Conservation (phyloP, 2,113 vertebrate species). For the Agelaius tricolor region DNA sequence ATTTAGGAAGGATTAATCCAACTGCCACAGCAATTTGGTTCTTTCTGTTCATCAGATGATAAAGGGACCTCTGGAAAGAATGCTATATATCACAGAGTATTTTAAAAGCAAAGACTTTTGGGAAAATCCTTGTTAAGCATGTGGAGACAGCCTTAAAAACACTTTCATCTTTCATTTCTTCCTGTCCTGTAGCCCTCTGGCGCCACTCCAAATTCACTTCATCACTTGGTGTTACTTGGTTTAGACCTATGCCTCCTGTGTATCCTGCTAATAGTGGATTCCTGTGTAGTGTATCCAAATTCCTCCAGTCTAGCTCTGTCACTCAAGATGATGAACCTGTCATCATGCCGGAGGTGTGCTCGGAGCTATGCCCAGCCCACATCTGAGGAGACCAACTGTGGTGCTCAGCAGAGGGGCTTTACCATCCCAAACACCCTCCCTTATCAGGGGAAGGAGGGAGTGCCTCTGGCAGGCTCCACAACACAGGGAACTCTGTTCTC, state of each 20-base stretch:
- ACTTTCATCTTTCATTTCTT: constrained; percentile 43
- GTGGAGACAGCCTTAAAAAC: constrained; percentile 2
- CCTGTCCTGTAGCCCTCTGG: neutral
- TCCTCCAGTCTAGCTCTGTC: neutral
- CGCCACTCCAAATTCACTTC: neutral
- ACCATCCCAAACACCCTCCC: neutral
- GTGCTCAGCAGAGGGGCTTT: fast-evolving
- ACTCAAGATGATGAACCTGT: neutral
- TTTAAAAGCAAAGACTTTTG: neutral
- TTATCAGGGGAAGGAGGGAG: neutral
- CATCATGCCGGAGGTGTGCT: neutral
- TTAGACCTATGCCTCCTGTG: neutral
- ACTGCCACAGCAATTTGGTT: neutral
- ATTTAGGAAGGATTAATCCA: neutral
- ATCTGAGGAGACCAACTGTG: neutral
- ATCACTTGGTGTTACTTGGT: neutral
- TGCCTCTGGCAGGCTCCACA: neutral
- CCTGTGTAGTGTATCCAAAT: neutral
- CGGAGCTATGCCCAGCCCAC: neutral
- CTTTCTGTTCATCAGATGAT: neutral
- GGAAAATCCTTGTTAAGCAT: constrained; percentile 28
- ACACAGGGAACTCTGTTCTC: neutral
- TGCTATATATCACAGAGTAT: neutral
- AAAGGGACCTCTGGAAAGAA: constrained; percentile 8
- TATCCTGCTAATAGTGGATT: neutral